Conservation (phyloP, 2,888 invertebrate genomes). For the Odontocolon sp. region DNA sequence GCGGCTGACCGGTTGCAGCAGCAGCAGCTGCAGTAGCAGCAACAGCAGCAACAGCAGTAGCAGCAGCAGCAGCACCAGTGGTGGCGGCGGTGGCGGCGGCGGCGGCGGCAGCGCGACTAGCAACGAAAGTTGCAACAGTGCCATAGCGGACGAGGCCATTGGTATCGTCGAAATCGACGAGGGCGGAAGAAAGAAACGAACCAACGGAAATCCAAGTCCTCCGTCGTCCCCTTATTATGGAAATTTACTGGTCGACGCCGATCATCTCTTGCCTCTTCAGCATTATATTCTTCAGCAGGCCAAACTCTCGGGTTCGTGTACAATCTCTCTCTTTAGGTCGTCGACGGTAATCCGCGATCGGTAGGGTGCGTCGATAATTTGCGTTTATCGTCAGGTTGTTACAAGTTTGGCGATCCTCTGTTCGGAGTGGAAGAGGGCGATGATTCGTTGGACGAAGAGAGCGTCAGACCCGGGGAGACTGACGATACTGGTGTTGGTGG, state of each 20-base stretch:
- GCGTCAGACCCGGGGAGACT: constrained; percentile 77
- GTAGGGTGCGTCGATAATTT: constrained; percentile 23
- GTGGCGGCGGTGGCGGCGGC: constrained; percentile 75
- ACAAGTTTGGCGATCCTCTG: constrained; percentile 86
- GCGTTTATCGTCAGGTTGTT: constrained; percentile 82
- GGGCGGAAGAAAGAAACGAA: constrained; percentile 77
- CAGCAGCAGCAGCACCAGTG: constrained; percentile 73
- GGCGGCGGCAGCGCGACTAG: too few relatives aligned
- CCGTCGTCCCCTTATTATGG: constrained; percentile 79
- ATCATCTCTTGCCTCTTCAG: constrained; percentile 91
- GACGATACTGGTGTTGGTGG: constrained; percentile 45
- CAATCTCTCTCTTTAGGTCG: too few relatives aligned
- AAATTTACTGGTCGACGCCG: constrained; percentile 79
- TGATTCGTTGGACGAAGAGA: constrained; percentile 90
- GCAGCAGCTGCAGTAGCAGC: constrained; percentile 67
- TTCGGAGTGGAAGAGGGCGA: constrained; percentile 83
- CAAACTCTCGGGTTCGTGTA: constrained; percentile 84
- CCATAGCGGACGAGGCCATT: constrained; percentile 72
- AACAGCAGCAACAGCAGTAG: constrained; percentile 75
- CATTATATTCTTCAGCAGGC: constrained; percentile 95
- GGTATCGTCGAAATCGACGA: constrained; percentile 69
- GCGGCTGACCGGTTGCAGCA: constrained; percentile 73
- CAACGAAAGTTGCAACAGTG: constrained; percentile 71
- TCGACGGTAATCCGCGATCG: constrained; percentile 31
- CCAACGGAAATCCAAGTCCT: constrained; percentile 78